Base-by-base conservation (phyloP, 2,113 vertebrate species). In the Gadus macrocephalus region DNA sequence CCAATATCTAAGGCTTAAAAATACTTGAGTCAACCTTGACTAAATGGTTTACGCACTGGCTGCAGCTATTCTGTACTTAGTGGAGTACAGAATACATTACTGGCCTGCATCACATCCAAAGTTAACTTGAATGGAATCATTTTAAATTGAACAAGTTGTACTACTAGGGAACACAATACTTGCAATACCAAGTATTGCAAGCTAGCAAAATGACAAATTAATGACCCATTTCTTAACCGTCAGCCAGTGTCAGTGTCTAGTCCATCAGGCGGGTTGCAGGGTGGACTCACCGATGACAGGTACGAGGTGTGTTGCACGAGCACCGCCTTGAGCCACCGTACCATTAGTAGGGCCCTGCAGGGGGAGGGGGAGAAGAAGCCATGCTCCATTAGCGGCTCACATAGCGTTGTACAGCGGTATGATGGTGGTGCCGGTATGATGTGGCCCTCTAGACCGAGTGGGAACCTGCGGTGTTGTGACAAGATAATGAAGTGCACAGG, bases 221-320 rank as follows among this genome's bases (percentile, higher is more conserved):
- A 49, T 49, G 42, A 49, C 9, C 42, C 42, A 49, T 49, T 49
- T 49, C 31, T 58, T 60, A n/a, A 19, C 60, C 5, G 60, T 25
- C 19, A 25, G n/a, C 22, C 42, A 49, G 19, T 8, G 58, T 59
- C 19, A n/a, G 58, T n/a, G 19, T n/a, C 19, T 59, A n/a, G 58
- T 59, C 17, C 17, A 5, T 59, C 7, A 59, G 19, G 58, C 15
- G 3, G 20, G 6, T 3, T 15, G 17, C n/a, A 42, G 4, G 53
- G 62, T 5, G 1, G 28, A 93, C 96, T 95, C 90, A 99, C 97
- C 66, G 97, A 95, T 76, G 96, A 95, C 65, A 99, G 89, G 78
- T 98, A 98, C 6, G 97, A 98, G n/a, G 95, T 95, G 76, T 98
- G 97, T 49, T 95, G 88, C 15, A 93, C 90, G 22, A 99, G 89